Conservation (phyloP, 2,797 vertebrate species). For the Gallinago solitaria region DNA sequence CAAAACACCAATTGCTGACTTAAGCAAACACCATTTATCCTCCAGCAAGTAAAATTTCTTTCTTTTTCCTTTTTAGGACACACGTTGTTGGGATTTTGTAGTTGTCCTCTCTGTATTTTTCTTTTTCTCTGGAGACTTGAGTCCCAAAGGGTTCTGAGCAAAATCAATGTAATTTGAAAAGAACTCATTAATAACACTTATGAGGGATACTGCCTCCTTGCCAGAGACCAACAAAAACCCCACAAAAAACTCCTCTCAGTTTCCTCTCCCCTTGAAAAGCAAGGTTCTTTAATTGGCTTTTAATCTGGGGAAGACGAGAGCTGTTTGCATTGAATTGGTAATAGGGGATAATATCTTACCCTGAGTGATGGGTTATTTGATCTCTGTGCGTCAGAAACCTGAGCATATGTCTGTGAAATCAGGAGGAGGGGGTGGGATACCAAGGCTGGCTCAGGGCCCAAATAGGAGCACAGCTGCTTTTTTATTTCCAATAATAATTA, state of each 20-base stretch:
- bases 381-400: constrained; percentile 63
- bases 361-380: constrained; percentile 75
- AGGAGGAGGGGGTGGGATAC: background rate
- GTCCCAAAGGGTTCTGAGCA: background rate
- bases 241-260: background rate
- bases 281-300: constrained; percentile 73
- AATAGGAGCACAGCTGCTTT: constrained; percentile 29
- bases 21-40: constrained; percentile 9
- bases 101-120: background rate
- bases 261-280: constrained; percentile 59
- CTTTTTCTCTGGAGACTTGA: background rate
- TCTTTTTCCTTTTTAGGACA: background rate
- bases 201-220: background rate
- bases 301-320: constrained; percentile 60
- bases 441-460: constrained; percentile 25
- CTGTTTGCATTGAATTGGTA: constrained; percentile 66
- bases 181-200: background rate
- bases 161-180: constrained; percentile 14
- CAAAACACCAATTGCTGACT: constrained; percentile 32
- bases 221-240: background rate
- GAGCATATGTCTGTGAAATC: constrained; percentile 18
- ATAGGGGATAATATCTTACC: constrained; percentile 68
- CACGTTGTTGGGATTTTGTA: background rate
- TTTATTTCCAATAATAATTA: constrained; percentile 1
- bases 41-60: background rate